phyloP scores from a whole-genome alignment of 2,888 invertebrate genomes.

The Oasisia sp. region DNA sequence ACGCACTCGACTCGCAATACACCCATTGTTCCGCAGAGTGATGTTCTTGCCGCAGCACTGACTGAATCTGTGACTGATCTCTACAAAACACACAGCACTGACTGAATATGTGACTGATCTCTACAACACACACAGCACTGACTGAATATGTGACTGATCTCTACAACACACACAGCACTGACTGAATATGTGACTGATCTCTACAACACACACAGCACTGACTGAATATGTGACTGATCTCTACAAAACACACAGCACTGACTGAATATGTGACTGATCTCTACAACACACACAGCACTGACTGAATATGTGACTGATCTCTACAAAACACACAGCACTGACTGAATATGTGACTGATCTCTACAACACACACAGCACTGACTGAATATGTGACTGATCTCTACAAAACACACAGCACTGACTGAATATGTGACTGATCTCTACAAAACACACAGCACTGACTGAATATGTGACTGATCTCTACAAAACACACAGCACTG shows the following conservation, averaged over 20 bases:
- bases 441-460: background rate
- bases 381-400: background rate
- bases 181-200: background rate
- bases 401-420: background rate
- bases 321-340: background rate
- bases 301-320: background rate
- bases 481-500: background rate
- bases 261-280: background rate
- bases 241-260: background rate
- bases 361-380: background rate
- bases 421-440: background rate
- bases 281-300: background rate
- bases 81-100: slow-evolving; percentile 24
- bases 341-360: background rate
- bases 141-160: background rate
- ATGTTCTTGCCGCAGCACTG: slow-evolving; percentile 75
- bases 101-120: background rate
- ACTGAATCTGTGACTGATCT: slow-evolving; percentile 64
- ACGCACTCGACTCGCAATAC: slow-evolving; percentile 73
- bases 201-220: background rate
- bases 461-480: background rate
- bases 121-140: background rate
- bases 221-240: background rate
- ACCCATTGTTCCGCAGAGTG: slow-evolving; percentile 75
- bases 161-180: background rate